phyloP scores from a whole-genome alignment of 1,140 invertebrate genomes.

The Plectrocnemia conspersa region DNA sequence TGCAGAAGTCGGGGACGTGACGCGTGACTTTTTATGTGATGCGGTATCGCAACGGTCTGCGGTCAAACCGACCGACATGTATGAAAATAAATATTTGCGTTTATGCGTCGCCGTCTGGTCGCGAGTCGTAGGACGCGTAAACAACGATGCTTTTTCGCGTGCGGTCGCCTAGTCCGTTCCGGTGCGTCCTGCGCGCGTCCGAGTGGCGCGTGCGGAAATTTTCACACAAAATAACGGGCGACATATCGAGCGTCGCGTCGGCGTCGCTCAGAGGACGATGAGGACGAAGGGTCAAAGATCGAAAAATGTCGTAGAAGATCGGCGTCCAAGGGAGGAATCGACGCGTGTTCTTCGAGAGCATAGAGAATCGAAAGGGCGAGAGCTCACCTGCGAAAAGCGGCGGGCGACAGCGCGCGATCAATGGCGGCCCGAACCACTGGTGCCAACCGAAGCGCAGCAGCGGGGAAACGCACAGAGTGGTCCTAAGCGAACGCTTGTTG shows the following conservation, averaged over 20 bases:
- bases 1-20: too few relatives aligned
- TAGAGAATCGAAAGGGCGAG: neutral
- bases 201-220: neutral
- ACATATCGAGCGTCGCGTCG: neutral
- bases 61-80: too few relatives aligned
- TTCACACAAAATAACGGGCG: neutral
- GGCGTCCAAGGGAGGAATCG: neutral
- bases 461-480: too few relatives aligned
- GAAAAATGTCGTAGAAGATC: neutral
- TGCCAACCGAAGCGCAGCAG: neutral
- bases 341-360: neutral
- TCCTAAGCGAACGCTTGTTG: too few relatives aligned
- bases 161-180: too few relatives aligned
- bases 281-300: neutral
- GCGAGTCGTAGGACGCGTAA: too few relatives aligned
- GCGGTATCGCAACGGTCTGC: too few relatives aligned
- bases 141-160: too few relatives aligned
- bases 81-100: too few relatives aligned
- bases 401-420: constrained; percentile 12
- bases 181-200: neutral
- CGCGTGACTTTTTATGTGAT: too few relatives aligned
- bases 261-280: neutral
- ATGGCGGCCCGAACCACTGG: constrained; percentile 13
- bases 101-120: too few relatives aligned
- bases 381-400: neutral